phyloP scores from a whole-genome alignment of 2,113 vertebrate genomes.

The Speoplatyrhinus poulsoni region DNA sequence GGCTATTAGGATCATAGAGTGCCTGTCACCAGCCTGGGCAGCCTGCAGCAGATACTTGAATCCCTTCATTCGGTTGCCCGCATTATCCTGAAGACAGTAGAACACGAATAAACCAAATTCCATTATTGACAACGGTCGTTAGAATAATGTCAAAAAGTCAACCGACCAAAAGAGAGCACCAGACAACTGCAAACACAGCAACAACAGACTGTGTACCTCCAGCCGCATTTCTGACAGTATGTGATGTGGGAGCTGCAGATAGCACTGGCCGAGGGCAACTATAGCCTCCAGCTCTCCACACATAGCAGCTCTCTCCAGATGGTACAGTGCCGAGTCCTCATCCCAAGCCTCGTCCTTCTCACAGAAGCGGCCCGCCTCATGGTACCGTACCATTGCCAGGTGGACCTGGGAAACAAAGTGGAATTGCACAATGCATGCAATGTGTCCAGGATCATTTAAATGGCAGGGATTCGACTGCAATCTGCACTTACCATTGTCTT shows the following conservation, averaged over 20 bases:
- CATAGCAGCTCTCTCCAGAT: constrained; percentile 88
- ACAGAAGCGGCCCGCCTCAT: constrained; percentile 91
- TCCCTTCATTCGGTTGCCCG: constrained; percentile 86
- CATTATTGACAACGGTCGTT: too few relatives aligned
- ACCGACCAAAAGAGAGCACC: background rate
- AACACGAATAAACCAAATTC: background rate
- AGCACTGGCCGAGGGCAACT: constrained; percentile 87
- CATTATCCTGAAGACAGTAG: constrained; percentile 77
- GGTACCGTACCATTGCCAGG: constrained; percentile 94
- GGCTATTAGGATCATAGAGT: constrained; percentile 91
- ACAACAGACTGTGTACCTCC: constrained; percentile 72
- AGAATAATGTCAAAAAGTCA: background rate
- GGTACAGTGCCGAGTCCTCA: constrained; percentile 85
- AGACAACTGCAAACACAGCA: background rate
- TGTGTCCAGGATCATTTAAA: background rate
- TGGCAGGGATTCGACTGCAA: too few relatives aligned
- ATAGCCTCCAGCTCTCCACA: constrained; percentile 97
- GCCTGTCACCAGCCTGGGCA: constrained; percentile 90
- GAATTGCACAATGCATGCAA: too few relatives aligned
- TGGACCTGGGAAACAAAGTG: constrained; percentile 81
- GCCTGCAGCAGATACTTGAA: constrained; percentile 88
- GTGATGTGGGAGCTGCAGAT: constrained; percentile 89
- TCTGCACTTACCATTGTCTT: too few relatives aligned
- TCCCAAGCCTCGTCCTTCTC: constrained; percentile 90
- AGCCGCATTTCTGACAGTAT: constrained; percentile 85